Evolutionary conservation across 2,113 vertebrate species (phyloP).

Genomic region (Bambusicola thoracicus): DNA sequence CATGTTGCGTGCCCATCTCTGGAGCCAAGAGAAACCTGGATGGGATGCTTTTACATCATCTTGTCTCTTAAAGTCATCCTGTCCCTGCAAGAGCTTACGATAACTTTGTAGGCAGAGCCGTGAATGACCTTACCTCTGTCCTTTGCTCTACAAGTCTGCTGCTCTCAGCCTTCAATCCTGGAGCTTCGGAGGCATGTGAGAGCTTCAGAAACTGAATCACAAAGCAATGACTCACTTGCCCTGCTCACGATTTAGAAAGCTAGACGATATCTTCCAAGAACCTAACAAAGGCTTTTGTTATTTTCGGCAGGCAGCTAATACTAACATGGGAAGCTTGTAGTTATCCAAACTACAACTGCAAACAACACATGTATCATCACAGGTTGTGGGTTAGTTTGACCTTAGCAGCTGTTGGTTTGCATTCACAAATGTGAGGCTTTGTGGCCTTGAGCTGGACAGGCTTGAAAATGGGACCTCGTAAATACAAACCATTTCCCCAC

Average conservation of each 20-base stretch:
- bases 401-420: rapidly evolving
- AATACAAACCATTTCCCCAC: background rate
- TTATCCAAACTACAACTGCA: background rate
- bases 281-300: background rate
- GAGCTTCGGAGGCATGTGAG: background rate
- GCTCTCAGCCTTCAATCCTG: background rate
- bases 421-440: rapidly evolving
- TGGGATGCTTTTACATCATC: background rate
- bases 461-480: background rate
- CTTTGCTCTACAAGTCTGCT: background rate
- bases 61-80: background rate
- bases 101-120: background rate
- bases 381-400: background rate
- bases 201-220: background rate
- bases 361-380: background rate
- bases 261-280: background rate
- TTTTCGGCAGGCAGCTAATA: background rate
- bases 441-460: background rate
- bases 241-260: background rate
- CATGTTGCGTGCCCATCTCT: background rate
- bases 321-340: background rate
- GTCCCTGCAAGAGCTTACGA: background rate
- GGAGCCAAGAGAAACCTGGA: background rate
- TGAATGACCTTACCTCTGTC: background rate
- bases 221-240: background rate